Base-by-base conservation (phyloP, 2,797 vertebrate genomes). In the Microctenopoma steveboyesi region DNA sequence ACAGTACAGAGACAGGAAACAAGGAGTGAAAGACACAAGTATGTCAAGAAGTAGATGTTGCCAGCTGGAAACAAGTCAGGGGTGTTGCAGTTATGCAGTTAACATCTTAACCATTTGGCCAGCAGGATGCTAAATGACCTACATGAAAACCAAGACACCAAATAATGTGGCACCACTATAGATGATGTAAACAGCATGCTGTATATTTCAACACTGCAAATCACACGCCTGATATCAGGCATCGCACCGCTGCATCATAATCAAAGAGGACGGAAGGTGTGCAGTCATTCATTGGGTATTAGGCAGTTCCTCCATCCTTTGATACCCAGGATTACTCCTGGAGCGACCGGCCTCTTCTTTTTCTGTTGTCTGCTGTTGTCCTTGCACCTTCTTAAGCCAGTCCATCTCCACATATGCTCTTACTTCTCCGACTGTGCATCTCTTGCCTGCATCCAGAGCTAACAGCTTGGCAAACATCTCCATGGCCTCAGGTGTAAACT, bases 381-480 rank as follows among this genome's bases (percentile, higher is more conserved):
- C 71, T 2, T 71, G 16, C 11, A 45, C 74, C 28, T 74, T 82
- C 64, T 83, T 92, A 16, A 94, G 74, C 94, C 94, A 95, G 64
- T 93, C 92, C 64, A 89, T 90, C 39, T 92, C 92, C 72, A 93
- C 74, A 16, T 90, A 95, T 0, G 67, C 81, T 74, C 75, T 91
- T 25, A 95, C 92, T 28, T 92, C 91, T 4, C 88, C 91, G 3
- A 90, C 87, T 0, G 83, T 77, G 48, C 86, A 83, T 65, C 95
- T 89, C 14, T 87, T 81, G 4, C 4, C 66, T 52, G 91, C 79
- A 53, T 94, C 92, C 64, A 90, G 72, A 16, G 86, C 82, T 71
- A 95, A 79, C 33, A 95, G 88, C 68, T 90, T 91, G 30, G 74
- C 69, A 18, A 95, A 94, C 94, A 95, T 94, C 80, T 93, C 91